phyloP scores from a whole-genome alignment of 2,888 invertebrate genomes.

The Aphidius colemani region DNA sequence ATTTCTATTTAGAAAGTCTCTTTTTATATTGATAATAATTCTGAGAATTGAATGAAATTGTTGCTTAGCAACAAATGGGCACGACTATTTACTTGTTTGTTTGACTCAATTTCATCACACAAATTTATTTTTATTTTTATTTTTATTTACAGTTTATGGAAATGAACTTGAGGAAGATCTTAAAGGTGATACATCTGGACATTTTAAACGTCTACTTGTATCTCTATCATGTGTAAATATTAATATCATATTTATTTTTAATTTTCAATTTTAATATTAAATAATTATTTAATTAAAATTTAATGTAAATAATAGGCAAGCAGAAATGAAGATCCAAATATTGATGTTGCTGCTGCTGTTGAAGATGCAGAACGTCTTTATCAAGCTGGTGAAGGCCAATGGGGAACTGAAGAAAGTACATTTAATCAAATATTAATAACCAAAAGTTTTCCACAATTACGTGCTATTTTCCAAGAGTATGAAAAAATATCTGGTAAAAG shows the following conservation, averaged over 20 bases:
- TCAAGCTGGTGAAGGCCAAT: slow-evolving; percentile 71
- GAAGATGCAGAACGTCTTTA: slow-evolving; percentile 81
- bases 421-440: slow-evolving; percentile 86
- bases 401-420: slow-evolving; percentile 86
- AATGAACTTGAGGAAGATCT: slow-evolving; percentile 80
- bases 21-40: too few species aligned
- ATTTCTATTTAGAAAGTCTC: too few species aligned
- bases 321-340: slow-evolving; percentile 77
- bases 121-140: slow-evolving; percentile 9
- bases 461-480: slow-evolving; percentile 72
- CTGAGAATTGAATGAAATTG: too few species aligned
- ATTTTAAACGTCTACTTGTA: slow-evolving; percentile 85
- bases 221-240: slow-evolving; percentile 70
- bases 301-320: slow-evolving; percentile 64
- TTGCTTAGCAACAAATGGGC: too few species aligned
- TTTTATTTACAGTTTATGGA: slow-evolving; percentile 72
- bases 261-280: too few species aligned
- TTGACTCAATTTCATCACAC: too few species aligned
- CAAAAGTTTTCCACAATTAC: slow-evolving; percentile 74
- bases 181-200: slow-evolving; percentile 86
- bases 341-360: slow-evolving; percentile 73
- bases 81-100: too few species aligned
- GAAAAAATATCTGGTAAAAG: slow-evolving; percentile 76
- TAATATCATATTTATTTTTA: too few species aligned
- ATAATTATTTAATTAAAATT: too few species aligned